Conservation (phyloP, 2,888 invertebrate genomes). For the Tetheella fluctuosa region DNA sequence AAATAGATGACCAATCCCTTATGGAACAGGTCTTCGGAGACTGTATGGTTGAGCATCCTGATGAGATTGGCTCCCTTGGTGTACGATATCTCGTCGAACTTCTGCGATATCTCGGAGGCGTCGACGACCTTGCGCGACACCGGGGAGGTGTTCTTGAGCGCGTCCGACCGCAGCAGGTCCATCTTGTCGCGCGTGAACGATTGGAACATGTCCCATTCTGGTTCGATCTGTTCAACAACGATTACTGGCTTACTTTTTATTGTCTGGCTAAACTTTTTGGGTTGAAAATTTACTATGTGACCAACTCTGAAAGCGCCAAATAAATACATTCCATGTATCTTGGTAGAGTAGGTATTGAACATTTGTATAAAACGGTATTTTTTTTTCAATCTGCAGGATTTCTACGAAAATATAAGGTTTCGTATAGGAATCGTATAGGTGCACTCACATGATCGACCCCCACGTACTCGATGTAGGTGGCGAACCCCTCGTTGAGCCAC, state of each 20-base stretch:
- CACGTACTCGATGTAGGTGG: conserved; percentile 84
- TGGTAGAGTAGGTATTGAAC: no score
- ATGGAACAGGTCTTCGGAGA: conserved; percentile 79
- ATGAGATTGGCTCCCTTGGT: conserved; percentile 84
- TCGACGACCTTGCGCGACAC: conserved; percentile 79
- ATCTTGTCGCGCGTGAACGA: conserved; percentile 82
- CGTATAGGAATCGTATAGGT: no score
- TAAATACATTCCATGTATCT: no score
- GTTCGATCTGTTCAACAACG: conserved; percentile 71
- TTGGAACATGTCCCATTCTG: conserved; percentile 83
- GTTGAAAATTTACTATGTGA: no score
- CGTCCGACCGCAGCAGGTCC: conserved; percentile 80
- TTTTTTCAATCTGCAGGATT: no score
- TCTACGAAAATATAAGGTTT: no score
- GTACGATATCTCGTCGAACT: conserved; percentile 85
- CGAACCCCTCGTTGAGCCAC: conserved; percentile 91
- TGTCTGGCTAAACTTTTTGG: no score
- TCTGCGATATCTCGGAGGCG: conserved; percentile 83
- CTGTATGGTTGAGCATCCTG: conserved; percentile 84
- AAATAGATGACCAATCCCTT: conserved; percentile 81
- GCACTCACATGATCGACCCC: conserved; percentile 79
- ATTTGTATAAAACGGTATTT: no score
- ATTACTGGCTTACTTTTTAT: no score
- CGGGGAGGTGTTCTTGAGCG: conserved; percentile 81
- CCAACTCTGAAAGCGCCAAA: no score